Evolutionary conservation across 2,888 invertebrate genomes (phyloP).

Genomic region (Brachyptera risi): DNA sequence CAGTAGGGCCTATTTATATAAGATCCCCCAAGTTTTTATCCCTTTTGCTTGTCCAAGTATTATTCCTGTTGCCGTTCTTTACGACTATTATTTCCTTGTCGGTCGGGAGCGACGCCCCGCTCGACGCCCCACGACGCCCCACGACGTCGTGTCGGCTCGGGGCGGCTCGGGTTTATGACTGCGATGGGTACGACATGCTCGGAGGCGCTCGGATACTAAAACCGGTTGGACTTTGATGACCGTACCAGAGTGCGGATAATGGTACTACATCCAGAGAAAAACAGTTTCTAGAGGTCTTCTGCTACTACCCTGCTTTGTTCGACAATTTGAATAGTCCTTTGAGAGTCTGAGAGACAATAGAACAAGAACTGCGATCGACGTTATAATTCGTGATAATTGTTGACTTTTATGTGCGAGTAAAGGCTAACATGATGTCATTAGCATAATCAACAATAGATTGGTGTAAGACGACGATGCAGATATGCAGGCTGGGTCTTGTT

Average conservation of each 20-base stretch:
- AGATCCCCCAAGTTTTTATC: slow-evolving; percentile 13
- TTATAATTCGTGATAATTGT: too few relatives aligned
- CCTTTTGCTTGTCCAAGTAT: slow-evolving; percentile 20
- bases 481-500: too few relatives aligned
- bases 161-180: neutral
- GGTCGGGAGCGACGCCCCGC: neutral
- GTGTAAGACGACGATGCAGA: too few relatives aligned
- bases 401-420: too few relatives aligned
- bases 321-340: too few relatives aligned
- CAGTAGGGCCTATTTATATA: slow-evolving; percentile 15
- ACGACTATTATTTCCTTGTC: slow-evolving; percentile 19
- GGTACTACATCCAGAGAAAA: too few relatives aligned
- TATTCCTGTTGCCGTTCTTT: slow-evolving; percentile 15
- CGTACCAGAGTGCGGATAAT: neutral
- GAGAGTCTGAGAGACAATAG: too few relatives aligned
- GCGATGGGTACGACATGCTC: neutral
- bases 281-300: too few relatives aligned
- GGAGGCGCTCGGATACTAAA: neutral
- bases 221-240: neutral
- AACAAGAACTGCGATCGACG: too few relatives aligned
- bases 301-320: too few relatives aligned
- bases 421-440: too few relatives aligned
- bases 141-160: neutral
- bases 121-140: neutral
- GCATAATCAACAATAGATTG: too few relatives aligned